phyloP scores from a whole-genome alignment of 2,888 invertebrate species.

The Tiliacea aurago region DNA sequence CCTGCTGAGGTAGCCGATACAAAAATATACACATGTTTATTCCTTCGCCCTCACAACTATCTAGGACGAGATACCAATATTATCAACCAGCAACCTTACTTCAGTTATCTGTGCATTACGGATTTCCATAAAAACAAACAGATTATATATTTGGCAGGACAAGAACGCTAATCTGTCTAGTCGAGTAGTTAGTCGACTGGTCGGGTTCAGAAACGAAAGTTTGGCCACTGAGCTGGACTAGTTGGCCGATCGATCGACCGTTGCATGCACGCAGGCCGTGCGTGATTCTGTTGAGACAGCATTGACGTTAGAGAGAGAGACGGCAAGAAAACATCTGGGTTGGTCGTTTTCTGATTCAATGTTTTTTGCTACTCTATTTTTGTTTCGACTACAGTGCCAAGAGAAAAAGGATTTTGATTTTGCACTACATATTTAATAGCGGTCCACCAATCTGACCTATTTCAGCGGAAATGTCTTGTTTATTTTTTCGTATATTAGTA shows the following conservation, averaged over 20 bases:
- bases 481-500: conserved; percentile 4
- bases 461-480: conserved; percentile 27
- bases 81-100: conserved; percentile 46
- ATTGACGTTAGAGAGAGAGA: conserved; percentile 70
- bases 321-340: conserved; percentile 79
- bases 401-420: conserved; percentile 60
- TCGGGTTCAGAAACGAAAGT: conserved; percentile 50
- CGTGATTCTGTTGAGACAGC: conserved; percentile 72
- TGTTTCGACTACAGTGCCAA: conserved; percentile 62
- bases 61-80: conserved; percentile 43
- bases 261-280: conserved; percentile 69
- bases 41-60: conserved; percentile 17
- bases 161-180: conserved; percentile 41
- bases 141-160: conserved; percentile 54
- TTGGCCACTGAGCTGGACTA: conserved; percentile 40
- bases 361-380: conserved; percentile 68
- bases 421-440: conserved; percentile 36
- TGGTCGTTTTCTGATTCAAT: conserved; percentile 70
- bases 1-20: conserved; percentile 34
- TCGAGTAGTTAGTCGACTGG: conserved; percentile 41
- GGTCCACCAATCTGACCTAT: conserved; percentile 53
- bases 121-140: conserved; percentile 51
- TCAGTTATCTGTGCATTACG: conserved; percentile 39
- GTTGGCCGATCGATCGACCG: conserved; percentile 61
- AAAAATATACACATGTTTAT: conserved; percentile 17